Percentiles rank a stretch among this genome's conserved stretches.
These are phyloP conservation scores for Laupala kohalensis DNA, from an alignment of 1,140 invertebrate species.

Conservation along the genomic window DNA sequence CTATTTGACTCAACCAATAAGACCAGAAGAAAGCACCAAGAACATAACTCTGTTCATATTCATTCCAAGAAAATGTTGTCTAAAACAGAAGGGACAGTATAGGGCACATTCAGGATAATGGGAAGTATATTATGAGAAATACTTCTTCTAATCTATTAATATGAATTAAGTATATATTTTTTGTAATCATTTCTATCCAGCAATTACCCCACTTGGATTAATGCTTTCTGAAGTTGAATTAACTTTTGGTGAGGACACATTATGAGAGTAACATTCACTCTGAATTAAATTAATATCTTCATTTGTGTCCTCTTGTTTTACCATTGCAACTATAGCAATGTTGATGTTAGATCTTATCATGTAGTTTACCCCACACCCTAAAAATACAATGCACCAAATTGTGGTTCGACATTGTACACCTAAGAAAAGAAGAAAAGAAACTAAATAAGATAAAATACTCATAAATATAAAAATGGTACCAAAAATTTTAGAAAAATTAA, in stretches of 20 bases:
- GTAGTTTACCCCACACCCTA: neutral
- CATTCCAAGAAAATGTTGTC: constrained; percentile 61
- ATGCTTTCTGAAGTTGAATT: no score
- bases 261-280: neutral
- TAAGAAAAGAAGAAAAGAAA: neutral
- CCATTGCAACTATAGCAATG: neutral
- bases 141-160: no score
- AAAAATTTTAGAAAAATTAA: no score
- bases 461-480: no score
- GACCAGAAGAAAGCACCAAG: constrained; percentile 63
- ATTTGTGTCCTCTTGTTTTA: neutral
- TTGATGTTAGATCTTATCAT: neutral
- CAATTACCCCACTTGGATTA: no score
- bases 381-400: neutral
- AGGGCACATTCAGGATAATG: no score
- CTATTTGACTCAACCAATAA: constrained; percentile 57
- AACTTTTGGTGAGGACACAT: no score
- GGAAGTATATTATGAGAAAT: no score
- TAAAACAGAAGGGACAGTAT: no score
- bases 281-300: neutral
- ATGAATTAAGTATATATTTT: no score
- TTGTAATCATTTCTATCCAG: no score
- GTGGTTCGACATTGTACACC: neutral
- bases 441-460: no score
- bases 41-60: constrained; percentile 47